These are phyloP conservation scores for Pseudorectes ferrugineus DNA, from an alignment of 2,113 vertebrate species.

Conservation along the genomic window DNA sequence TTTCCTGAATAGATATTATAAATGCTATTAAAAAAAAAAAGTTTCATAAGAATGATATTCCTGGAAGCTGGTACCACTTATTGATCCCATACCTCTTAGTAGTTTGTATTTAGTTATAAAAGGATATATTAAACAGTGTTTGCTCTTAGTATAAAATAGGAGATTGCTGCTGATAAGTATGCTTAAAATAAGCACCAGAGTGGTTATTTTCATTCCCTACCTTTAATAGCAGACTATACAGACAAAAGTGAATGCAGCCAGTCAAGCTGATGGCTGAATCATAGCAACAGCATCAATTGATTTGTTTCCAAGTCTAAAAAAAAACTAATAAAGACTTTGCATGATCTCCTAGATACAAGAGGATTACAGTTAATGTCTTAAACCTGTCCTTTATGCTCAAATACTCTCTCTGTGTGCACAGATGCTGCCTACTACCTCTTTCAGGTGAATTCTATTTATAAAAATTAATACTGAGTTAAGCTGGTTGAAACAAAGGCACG, in stretches of 20 bases:
- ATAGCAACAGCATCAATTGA: constrained; percentile 2
- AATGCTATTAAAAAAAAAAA: background rate
- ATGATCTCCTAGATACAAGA: background rate
- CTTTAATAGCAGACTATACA: background rate
- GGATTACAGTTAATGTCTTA: background rate
- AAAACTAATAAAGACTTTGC: background rate
- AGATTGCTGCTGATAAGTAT: background rate
- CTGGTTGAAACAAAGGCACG: background rate
- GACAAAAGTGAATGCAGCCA: background rate
- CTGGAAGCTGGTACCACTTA: background rate
- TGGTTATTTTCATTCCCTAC: background rate
- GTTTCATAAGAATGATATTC: background rate
- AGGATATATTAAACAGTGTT: background rate
- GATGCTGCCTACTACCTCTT: background rate
- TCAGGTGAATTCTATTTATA: background rate
- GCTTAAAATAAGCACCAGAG: background rate
- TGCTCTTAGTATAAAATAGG: background rate
- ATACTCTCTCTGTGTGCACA: background rate
- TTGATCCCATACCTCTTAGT: background rate
- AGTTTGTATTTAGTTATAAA: background rate
- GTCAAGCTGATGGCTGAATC: background rate
- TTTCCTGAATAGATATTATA: background rate
- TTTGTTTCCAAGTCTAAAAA: constrained; percentile 7
- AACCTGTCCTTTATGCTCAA: background rate
- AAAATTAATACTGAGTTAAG: background rate